Conservation (phyloP, 1,140 invertebrate genomes). For the Achatina immaculata region DNA sequence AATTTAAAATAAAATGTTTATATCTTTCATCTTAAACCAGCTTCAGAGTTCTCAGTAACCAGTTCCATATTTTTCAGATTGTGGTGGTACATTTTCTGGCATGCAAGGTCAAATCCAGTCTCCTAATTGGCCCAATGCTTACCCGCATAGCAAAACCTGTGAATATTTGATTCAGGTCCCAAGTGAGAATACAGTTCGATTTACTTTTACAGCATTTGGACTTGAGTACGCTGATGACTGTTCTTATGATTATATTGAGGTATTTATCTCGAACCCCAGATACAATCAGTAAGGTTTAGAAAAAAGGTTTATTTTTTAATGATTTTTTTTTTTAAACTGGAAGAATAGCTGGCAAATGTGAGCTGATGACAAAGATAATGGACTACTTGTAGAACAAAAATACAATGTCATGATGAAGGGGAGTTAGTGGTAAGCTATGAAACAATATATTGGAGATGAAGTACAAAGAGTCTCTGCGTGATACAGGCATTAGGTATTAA, state of each 20-base stretch:
- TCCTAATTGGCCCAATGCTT: conserved; percentile 95
- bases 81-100: conserved; percentile 67
- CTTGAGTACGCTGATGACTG: conserved; percentile 86
- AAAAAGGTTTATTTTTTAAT: conserved; percentile 10
- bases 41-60: too few relatives aligned
- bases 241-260: conserved; percentile 92
- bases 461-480: too few relatives aligned
- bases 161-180: conserved; percentile 92
- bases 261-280: conserved; percentile 35
- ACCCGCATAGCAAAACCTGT: conserved; percentile 93
- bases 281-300: not conserved
- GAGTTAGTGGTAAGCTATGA: not conserved
- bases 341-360: not conserved
- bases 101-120: conserved; percentile 57
- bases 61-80: too few relatives aligned
- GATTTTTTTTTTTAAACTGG: not conserved
- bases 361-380: not conserved
- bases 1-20: too few relatives aligned
- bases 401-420: not conserved
- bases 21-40: too few relatives aligned
- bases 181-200: conserved; percentile 82
- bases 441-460: too few relatives aligned
- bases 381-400: not conserved
- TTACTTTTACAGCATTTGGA: conserved; percentile 77
- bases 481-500: too few relatives aligned